Percentiles rank a stretch among this genome's conserved stretches.
phyloP scores from a whole-genome alignment of 2,888 invertebrate species.

The Lasioglossum calceatum region DNA sequence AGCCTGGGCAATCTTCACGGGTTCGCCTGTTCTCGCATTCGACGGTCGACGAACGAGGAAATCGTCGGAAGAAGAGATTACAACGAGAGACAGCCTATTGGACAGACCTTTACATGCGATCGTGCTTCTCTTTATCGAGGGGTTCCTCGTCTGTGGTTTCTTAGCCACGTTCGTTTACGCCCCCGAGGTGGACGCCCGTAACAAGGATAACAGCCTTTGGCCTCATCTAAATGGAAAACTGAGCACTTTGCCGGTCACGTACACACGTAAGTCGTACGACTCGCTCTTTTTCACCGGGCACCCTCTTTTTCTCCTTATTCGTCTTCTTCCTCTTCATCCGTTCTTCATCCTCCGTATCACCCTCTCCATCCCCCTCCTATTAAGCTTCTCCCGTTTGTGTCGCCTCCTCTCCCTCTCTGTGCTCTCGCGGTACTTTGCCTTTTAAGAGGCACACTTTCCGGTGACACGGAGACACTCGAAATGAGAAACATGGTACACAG shows the following conservation, averaged over 20 bases:
- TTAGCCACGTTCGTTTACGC: slow-evolving; percentile 84
- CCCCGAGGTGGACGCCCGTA: slow-evolving; percentile 83
- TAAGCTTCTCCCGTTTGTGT: background rate
- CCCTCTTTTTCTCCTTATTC: slow-evolving; percentile 11
- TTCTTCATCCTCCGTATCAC: background rate
- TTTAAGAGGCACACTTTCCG: no score
- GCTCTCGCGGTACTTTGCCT: background rate
- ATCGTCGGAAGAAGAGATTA: background rate
- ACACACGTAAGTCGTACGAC: slow-evolving; percentile 77
- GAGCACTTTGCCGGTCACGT: slow-evolving; percentile 74
- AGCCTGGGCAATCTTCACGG: background rate
- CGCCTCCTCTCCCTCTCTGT: no score
- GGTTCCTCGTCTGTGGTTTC: slow-evolving; percentile 83
- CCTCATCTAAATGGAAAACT: slow-evolving; percentile 79
- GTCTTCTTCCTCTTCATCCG: slow-evolving; percentile 5
- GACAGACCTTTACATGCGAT: slow-evolving; percentile 67
- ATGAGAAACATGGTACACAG: no score
- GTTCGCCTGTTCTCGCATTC: background rate
- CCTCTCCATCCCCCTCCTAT: background rate
- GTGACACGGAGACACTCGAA: no score
- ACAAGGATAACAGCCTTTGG: slow-evolving; percentile 82
- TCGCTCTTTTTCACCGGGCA: slow-evolving; percentile 29
- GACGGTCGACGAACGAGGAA: background rate
- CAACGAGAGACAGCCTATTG: slow-evolving; percentile 18
- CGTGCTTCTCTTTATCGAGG: slow-evolving; percentile 81